Conservation (phyloP, 2,888 invertebrate genomes). For the Gastrophysa polygoni region DNA sequence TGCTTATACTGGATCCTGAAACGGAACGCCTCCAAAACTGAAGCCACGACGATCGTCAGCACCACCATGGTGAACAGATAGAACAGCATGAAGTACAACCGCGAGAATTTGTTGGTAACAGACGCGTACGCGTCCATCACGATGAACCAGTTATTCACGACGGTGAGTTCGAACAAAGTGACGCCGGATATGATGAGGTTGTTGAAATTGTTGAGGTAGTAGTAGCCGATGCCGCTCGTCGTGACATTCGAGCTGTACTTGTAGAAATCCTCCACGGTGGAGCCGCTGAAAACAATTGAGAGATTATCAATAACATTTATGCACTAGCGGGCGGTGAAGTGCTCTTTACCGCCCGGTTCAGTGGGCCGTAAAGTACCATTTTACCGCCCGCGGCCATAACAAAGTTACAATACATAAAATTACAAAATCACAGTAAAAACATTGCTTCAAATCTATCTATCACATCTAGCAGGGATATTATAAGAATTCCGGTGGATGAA, state of each 20-base stretch:
- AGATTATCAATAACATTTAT: no score
- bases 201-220: conserved; percentile 82
- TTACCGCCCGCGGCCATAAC: no score
- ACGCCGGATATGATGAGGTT: conserved; percentile 77
- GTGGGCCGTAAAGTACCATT: no score
- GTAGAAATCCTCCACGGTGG: conserved; percentile 85
- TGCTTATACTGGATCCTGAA: conserved; percentile 87
- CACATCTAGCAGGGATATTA: no score
- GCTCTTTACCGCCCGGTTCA: no score
- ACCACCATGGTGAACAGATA: conserved; percentile 90
- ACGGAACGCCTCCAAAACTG: conserved; percentile 85
- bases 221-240: conserved; percentile 77
- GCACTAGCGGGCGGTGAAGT: no score
- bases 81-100: conserved; percentile 88
- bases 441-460: no score
- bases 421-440: no score
- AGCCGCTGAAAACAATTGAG: conserved; percentile 65
- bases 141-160: conserved; percentile 93
- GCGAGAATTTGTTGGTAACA: conserved; percentile 70
- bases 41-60: conserved; percentile 88
- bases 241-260: conserved; percentile 71
- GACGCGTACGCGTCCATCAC: conserved; percentile 86
- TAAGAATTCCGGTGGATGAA: no score
- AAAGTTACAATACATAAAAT: no score
- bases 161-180: conserved; percentile 86